These are phyloP conservation scores for Trichomycterus rosablanca DNA, from an alignment of 2,113 vertebrate species.

Conservation along the genomic window DNA sequence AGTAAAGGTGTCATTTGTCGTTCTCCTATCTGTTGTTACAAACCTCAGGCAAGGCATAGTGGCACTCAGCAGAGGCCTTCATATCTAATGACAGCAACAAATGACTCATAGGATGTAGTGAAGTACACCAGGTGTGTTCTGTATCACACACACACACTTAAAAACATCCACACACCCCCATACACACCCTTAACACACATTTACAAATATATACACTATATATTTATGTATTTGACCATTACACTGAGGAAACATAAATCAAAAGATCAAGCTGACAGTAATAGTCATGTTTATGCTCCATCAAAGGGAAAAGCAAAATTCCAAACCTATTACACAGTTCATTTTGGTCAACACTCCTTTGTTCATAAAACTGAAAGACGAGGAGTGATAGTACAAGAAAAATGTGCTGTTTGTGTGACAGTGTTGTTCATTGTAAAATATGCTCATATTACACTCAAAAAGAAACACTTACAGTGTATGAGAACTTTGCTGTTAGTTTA, in stretches of 20 bases:
- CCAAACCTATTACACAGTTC: constrained; percentile 34
- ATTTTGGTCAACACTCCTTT: constrained; percentile 35
- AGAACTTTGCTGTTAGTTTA: too few species aligned
- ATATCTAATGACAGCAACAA: constrained; percentile 47
- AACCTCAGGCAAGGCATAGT: constrained; percentile 40
- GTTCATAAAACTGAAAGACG: constrained; percentile 36
- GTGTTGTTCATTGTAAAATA: constrained; percentile 9
- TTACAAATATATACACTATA: too few species aligned
- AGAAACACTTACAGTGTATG: too few species aligned
- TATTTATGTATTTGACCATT: constrained; percentile 35
- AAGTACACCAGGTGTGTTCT: constrained; percentile 38
- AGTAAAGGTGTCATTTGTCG: constrained; percentile 41
- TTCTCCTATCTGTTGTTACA: constrained; percentile 42
- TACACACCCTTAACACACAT: background rate
- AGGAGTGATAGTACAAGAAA: constrained; percentile 3
- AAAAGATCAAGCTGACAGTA: constrained; percentile 40
- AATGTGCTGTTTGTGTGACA: constrained; percentile 23
- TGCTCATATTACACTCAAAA: background rate
- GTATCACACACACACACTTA: background rate
- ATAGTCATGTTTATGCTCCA: constrained; percentile 42
- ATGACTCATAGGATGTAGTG: constrained; percentile 45
- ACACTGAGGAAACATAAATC: constrained; percentile 42
- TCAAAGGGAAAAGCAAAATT: constrained; percentile 44
- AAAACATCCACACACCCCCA: background rate
- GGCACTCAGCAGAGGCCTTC: constrained; percentile 25